phyloP scores from a whole-genome alignment of 2,113 vertebrate genomes.

The Elephantulus edwardii region DNA sequence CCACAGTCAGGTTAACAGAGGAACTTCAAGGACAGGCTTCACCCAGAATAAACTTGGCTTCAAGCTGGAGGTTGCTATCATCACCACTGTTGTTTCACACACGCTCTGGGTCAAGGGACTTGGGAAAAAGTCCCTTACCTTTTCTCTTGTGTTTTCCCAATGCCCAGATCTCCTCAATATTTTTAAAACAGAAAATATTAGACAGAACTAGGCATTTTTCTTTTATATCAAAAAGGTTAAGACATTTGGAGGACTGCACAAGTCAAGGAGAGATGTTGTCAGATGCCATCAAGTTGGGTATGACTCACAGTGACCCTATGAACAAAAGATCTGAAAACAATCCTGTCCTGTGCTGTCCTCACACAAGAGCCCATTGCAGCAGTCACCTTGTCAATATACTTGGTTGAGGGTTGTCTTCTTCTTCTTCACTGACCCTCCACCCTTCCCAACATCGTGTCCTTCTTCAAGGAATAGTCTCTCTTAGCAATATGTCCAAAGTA shows the following conservation, averaged over 20 bases:
- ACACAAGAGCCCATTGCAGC: too few relatives aligned
- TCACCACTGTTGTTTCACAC: accelerated
- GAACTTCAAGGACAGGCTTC: background rate
- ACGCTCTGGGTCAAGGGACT: background rate
- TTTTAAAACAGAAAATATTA: background rate
- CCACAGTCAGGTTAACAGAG: background rate
- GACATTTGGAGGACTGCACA: background rate
- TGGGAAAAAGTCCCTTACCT: background rate
- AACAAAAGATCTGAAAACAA: too few relatives aligned
- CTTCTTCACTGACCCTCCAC: too few relatives aligned
- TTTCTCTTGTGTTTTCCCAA: background rate
- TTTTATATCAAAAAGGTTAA: background rate
- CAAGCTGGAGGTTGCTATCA: background rate
- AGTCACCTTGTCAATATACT: too few relatives aligned
- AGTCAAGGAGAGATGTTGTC: background rate
- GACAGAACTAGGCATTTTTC: background rate
- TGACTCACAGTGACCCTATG: too few relatives aligned
- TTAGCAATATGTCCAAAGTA: too few relatives aligned
- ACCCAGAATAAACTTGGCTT: background rate
- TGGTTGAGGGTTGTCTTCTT: too few relatives aligned
- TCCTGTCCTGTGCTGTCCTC: too few relatives aligned
- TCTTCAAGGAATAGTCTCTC: too few relatives aligned
- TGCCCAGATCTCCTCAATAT: background rate
- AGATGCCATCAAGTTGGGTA: too few relatives aligned
- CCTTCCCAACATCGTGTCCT: too few relatives aligned